Percentiles rank a stretch among this genome's conserved stretches.
Conservation (phyloP, 2,888 invertebrate genomes). For the Acholoe squamosa region DNA sequence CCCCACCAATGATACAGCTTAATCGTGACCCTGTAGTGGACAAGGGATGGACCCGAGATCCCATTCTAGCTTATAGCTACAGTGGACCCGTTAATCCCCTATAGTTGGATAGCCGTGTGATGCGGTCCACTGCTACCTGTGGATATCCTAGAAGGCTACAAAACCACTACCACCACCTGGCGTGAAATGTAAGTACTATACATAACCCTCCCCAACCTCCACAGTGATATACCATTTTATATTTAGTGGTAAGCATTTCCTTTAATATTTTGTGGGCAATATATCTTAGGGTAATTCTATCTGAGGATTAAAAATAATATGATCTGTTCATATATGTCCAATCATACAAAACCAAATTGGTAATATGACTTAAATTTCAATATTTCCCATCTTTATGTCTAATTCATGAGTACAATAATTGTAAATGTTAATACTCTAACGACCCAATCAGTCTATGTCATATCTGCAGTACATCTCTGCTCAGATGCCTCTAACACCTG, state of each 20-base stretch:
- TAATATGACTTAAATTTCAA: background rate
- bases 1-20: no score
- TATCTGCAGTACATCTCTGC: background rate
- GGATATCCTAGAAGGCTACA: background rate
- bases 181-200: constrained; percentile 6
- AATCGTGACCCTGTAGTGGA: no score
- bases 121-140: background rate
- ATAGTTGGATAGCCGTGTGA: background rate
- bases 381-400: background rate
- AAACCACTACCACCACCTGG: background rate
- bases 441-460: no score
- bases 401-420: no score
- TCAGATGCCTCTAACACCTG: background rate
- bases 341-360: background rate
- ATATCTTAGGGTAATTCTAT: no score
- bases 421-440: no score
- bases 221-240: background rate
- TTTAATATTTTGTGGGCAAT: no score
- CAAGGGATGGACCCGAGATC: no score
- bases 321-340: background rate
- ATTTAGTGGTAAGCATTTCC: background rate
- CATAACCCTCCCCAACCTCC: background rate
- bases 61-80: no score
- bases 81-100: no score
- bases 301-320: no score